phyloP scores from a whole-genome alignment of 2,797 vertebrate species.

The Florisuga fusca region DNA sequence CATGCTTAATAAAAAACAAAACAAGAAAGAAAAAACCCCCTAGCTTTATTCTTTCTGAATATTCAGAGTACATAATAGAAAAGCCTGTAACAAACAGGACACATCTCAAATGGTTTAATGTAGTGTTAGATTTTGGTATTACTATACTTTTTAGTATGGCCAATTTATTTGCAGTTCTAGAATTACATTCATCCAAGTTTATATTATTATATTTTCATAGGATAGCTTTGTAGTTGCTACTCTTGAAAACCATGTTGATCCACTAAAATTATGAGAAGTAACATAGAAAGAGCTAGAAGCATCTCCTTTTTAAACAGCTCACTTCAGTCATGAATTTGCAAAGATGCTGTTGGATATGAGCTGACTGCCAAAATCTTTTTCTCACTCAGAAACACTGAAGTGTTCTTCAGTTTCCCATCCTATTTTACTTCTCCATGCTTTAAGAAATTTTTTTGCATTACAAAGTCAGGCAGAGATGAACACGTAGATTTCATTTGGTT shows the following conservation, averaged over 20 bases:
- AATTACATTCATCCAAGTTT: not conserved
- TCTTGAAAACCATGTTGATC: not conserved
- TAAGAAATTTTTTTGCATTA: slow-evolving; percentile 35
- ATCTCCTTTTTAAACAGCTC: not conserved
- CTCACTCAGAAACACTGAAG: not conserved
- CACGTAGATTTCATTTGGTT: slow-evolving; percentile 53
- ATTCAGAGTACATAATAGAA: not conserved
- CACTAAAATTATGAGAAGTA: not conserved
- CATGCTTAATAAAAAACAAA: not conserved
- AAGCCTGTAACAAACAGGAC: not conserved
- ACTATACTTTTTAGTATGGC: not conserved
- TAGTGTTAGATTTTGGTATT: not conserved
- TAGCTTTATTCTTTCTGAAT: not conserved
- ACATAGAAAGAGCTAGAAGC: not conserved
- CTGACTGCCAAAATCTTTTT: not conserved
- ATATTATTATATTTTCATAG: not conserved
- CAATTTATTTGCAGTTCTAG: not conserved
- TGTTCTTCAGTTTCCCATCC: not conserved
- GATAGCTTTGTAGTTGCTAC: not conserved
- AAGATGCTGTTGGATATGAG: not conserved
- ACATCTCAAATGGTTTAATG: not conserved
- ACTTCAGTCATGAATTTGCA: not conserved
- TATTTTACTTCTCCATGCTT: slow-evolving; percentile 27
- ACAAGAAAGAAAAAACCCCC: not conserved
- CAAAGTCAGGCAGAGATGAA: slow-evolving; percentile 20